Base-by-base conservation (phyloP, 2,113 vertebrate genomes). In the Myiagra hebetior region DNA sequence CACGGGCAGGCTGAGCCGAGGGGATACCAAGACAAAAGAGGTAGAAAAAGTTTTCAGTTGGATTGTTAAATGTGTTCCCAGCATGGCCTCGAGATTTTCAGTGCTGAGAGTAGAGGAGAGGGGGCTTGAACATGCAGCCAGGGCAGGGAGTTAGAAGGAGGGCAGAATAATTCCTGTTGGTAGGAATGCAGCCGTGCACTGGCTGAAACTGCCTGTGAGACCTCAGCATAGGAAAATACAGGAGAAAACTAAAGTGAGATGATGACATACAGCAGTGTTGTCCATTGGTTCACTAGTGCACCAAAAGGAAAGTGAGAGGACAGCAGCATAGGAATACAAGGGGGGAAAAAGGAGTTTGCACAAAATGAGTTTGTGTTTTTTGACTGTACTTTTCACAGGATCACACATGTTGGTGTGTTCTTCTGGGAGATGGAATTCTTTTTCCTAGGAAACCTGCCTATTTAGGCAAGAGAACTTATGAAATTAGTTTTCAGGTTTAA, bases 101-200 rank as follows among this genome's bases (percentile, higher is more conserved):
- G 44, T 37, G 28, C 55, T 87, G 84, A 50, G 19, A 81, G 35
- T 53, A 69, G 21, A 50, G 35, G 47, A 87, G 30, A 53, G n/a
- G 21, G 69, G 84, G 16, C 2, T 1, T 52, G 59, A 86, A 24
- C 17, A 1, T 42, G 30, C 53, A 84, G 33, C 30, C 31, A 39
- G 46, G 16, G 15, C 47, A 80, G 59, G 46, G 59, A 80, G 44
- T 18, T 82, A 64, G 63, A 15, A 79, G 46, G 73, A 65, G 24
- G 57, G 15, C 68, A 53, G 6, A 85, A 10, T 39, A 64, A 77
- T 70, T 94, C 60, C 64, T 74, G 7, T 52, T 24, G 69, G 31
- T 42, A 70, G 77, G 37, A 76, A 27, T 22, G 35, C 1, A 2
- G 55, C 39, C 0, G 0, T 35, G n/a, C 2, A 0, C 65, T 62